phyloP scores from a whole-genome alignment of 2,888 invertebrate genomes.

The Alviniconcha strummeri region DNA sequence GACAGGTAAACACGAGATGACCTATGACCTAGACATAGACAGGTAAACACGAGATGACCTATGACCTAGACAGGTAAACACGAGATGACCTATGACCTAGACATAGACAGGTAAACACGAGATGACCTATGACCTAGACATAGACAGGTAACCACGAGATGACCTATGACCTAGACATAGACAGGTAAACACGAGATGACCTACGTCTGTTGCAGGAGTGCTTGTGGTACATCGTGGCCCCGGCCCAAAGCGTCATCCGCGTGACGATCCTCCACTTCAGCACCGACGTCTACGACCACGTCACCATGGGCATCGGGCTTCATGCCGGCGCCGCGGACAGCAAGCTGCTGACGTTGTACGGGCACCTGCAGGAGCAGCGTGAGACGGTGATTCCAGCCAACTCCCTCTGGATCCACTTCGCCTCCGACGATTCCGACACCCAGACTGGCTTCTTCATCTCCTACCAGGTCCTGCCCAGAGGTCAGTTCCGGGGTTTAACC shows the following conservation, averaged over 20 bases:
- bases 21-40: too few relatives aligned
- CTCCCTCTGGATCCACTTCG: slow-evolving; percentile 41
- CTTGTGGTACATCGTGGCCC: slow-evolving; percentile 38
- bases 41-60: too few relatives aligned
- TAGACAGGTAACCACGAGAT: too few relatives aligned
- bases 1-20: too few relatives aligned
- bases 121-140: too few relatives aligned
- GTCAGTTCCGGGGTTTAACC: background rate
- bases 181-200: too few relatives aligned
- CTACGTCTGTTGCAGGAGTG: slow-evolving; percentile 29
- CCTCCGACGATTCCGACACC: slow-evolving; percentile 35
- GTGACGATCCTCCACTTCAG: slow-evolving; percentile 33
- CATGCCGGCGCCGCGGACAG: slow-evolving; percentile 27
- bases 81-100: too few relatives aligned
- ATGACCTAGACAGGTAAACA: too few relatives aligned
- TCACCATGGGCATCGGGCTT: slow-evolving; percentile 38
- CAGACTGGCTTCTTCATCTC: slow-evolving; percentile 35
- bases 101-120: too few relatives aligned
- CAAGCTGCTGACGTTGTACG: slow-evolving; percentile 35
- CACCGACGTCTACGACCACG: slow-evolving; percentile 40
- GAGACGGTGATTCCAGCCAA: slow-evolving; percentile 39
- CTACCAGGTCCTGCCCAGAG: slow-evolving; percentile 34
- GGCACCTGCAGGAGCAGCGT: slow-evolving; percentile 25
- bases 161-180: too few relatives aligned
- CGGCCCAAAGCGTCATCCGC: slow-evolving; percentile 39